Base-by-base conservation (phyloP, 1,140 invertebrate species). In the Atta cephalotes region DNA sequence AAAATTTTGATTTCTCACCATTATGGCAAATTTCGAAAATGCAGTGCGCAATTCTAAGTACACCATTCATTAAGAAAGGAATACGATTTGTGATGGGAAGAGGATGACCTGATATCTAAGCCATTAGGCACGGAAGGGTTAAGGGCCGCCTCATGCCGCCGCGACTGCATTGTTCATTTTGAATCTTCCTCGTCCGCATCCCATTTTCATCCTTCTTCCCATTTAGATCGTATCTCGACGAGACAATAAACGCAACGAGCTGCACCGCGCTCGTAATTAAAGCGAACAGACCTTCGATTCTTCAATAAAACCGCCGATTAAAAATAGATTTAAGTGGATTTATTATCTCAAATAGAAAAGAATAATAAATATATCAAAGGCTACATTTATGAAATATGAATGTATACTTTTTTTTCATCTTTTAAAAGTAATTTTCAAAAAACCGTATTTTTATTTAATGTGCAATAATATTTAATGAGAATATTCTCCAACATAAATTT, bases 171-270 rank as follows among this genome's bases (percentile, higher is more conserved):
- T 71, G 88, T 89, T 74, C 88, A 77, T 86, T 76, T 58, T 49
- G 70, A 74, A 84, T 71, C 72, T 87, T 51, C 58, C 35, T 80
- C 53, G 56, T 87, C 70, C 62, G 65, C 60, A 21, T 18, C 21
- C 53, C 71, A 39, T 51, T 86, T 53, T 56, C 71, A 35, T 14
- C 14, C 39, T 84, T 60, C 58, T 18, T 74, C 62, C 58, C 53
- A 14, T 35, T 74, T 56, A 84, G 51, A 53, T 89, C 62, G 28
- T 51, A n/a, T n/a, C 51, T 35, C n/a, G 21, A n/a, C 49, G 51
- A 87, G 71, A 80, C 72, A 84, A 89, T 89, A 79, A 78, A 65
- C 25, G 85, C 78, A 74, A 89, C n/a, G 78, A 60, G 60, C 51
- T 35, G 81, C 35, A 65, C 77, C 56, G 53, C 60, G 51, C 16